Evolutionary conservation across 2,888 invertebrate genomes (phyloP), one percentile per base, ranked within the genome.

Genomic region (Hydrotaea diabolus): DNA sequence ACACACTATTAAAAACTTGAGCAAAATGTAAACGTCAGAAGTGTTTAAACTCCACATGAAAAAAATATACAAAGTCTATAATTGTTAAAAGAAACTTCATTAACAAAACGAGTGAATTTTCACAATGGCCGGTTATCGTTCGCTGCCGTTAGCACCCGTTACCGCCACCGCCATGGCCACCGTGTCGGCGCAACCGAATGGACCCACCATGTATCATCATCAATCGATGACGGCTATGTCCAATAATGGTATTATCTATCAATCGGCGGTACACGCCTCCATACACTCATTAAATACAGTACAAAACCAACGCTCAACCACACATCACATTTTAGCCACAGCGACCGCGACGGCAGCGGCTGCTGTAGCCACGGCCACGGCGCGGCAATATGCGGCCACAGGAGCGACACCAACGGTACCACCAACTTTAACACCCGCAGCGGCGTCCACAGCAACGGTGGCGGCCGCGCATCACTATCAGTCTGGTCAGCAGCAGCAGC

Each of bases 241-340:
- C 26, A 92, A 92, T 89, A 92, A 92, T 87, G 91, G 92, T 88
- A 90, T 92, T 88, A 90, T 92, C 85, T 92, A 92, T 91, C 92
- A 92, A 87, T 90, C 92, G 87, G 92, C 92, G 87, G 92, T 91
- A 87, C 92, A 92, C 88, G 91, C 92, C 87, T 90, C 91, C 53
- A 91, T 92, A 87, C 92, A 92, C 88, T 92, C 91, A 85, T 88
- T 92, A 82, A 91, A 91, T 86, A 91, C 91, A 86, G 89, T 91
- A 83, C 91, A 91, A 88, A 91, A 89, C 86, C 91, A 90, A 87
- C 91, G 92, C 66, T 89, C 91, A 83, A 88, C 90, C 31, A 88
- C 88, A 81, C 92, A 92, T 89, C 91, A 91, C 73, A 90, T 91
- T 87, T 87, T 91, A 88, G 90, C 91, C 66, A 90, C 91, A 81